These are phyloP conservation scores for Uropsilus gracilis DNA, from an alignment of 2,113 vertebrate genomes.

Conservation along the genomic window DNA sequence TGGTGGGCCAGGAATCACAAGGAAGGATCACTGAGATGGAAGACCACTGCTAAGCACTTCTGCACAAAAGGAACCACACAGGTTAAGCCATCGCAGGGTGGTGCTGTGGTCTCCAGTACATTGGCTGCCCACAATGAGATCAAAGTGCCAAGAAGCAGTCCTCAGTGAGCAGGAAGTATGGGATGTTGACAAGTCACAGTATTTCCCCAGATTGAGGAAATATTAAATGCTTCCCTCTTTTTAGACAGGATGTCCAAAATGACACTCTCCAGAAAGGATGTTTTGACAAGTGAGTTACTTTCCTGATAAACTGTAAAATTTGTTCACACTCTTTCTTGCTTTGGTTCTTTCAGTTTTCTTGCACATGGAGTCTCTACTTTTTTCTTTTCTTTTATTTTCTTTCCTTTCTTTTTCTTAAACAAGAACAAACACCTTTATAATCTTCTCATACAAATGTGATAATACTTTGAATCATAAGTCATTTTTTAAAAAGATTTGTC, in stretches of 20 bases:
- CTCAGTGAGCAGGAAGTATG: not conserved
- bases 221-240: not conserved
- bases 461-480: not conserved
- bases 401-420: too few relatives aligned
- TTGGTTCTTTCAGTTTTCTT: too few relatives aligned
- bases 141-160: not conserved
- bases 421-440: too few relatives aligned
- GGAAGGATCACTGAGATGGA: too few relatives aligned
- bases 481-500: not conserved
- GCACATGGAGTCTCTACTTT: not conserved
- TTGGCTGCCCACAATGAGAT: not conserved
- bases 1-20: not conserved
- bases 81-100: not conserved
- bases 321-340: too few relatives aligned
- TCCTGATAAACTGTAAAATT: too few relatives aligned
- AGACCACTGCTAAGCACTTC: not conserved
- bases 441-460: not conserved
- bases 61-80: not conserved
- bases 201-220: not conserved
- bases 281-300: not conserved
- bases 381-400: too few relatives aligned
- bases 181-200: not conserved
- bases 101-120: rapidly evolving
- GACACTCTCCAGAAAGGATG: not conserved
- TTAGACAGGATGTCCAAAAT: not conserved